Conservation (phyloP, 2,797 vertebrate species). For the Ispidina picta region DNA sequence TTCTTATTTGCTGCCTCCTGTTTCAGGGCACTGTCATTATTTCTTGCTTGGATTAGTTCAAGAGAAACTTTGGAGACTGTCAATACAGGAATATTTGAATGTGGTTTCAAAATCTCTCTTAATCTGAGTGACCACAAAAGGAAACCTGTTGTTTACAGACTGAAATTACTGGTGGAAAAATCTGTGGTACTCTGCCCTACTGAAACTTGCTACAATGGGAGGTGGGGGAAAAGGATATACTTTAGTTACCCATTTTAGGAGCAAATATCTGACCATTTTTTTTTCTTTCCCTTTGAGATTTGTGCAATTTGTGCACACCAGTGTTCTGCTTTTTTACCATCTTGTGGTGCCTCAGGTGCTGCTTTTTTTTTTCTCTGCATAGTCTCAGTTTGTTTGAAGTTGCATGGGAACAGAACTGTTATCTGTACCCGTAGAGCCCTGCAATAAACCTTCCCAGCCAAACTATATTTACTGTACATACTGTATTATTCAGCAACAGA, state of each 20-base stretch:
- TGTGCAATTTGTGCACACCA: not conserved
- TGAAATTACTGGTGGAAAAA: not conserved
- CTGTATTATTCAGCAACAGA: slow-evolving; percentile 23
- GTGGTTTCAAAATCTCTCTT: slow-evolving; percentile 2
- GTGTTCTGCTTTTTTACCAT: not conserved
- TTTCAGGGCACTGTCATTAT: not conserved
- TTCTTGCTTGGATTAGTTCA: not conserved
- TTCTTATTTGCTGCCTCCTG: slow-evolving; percentile 26
- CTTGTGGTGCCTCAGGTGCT: not conserved
- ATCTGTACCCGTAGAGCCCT: not conserved
- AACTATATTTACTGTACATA: not conserved
- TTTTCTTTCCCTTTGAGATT: not conserved
- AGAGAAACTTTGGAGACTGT: not conserved
- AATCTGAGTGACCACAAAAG: not conserved
- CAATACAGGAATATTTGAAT: not conserved
- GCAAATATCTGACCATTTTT: not conserved
- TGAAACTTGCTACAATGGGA: not conserved
- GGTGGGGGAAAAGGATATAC: not conserved
- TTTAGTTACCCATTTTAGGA: not conserved
- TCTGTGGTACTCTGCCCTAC: not conserved
- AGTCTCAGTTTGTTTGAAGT: not conserved
- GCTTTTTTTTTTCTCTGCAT: not conserved
- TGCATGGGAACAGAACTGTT: not conserved
- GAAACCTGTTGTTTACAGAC: not conserved
- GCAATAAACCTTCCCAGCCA: not conserved